Evolutionary conservation across 2,797 vertebrate species (phyloP).

Genomic region (Aselliscus stoliczkanus): DNA sequence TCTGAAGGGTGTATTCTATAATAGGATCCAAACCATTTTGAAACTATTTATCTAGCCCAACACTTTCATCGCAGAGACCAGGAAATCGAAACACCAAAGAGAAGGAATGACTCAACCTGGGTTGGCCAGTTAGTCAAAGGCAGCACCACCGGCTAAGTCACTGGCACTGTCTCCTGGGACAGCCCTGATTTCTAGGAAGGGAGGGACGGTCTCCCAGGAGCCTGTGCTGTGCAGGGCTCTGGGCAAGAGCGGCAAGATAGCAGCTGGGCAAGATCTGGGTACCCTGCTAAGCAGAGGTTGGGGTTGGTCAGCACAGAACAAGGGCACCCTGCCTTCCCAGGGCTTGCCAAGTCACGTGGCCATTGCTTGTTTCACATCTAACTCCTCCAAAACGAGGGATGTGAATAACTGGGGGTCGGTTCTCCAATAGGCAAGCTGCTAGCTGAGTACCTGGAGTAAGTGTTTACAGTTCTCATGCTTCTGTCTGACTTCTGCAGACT

Average conservation of each 20-base stretch:
- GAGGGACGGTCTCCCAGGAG: rapidly evolving
- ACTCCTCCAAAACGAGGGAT: neutral
- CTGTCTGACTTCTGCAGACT: slow-evolving; percentile 60
- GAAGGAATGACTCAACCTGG: neutral
- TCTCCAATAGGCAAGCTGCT: rapidly evolving
- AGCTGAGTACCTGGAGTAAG: slow-evolving; percentile 73
- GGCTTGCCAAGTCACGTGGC: neutral
- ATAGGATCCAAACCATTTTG: neutral
- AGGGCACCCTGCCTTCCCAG: neutral
- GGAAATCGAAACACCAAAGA: neutral
- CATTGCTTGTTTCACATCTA: neutral
- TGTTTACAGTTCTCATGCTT: slow-evolving; percentile 57
- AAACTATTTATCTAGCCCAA: neutral
- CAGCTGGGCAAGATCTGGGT: too few species aligned
- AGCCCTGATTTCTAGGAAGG: neutral
- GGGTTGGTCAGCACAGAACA: neutral
- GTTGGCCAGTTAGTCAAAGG: neutral
- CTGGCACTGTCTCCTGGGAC: too few species aligned
- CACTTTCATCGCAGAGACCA: neutral
- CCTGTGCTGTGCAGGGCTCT: too few species aligned
- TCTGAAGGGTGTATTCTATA: neutral
- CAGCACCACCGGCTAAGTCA: neutral
- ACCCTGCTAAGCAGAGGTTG: rapidly evolving
- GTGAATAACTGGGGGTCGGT: rapidly evolving
- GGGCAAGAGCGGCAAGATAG: neutral